Evolutionary conservation across 2,113 vertebrate genomes (phyloP).

Genomic region (Hystrix cristata): DNA sequence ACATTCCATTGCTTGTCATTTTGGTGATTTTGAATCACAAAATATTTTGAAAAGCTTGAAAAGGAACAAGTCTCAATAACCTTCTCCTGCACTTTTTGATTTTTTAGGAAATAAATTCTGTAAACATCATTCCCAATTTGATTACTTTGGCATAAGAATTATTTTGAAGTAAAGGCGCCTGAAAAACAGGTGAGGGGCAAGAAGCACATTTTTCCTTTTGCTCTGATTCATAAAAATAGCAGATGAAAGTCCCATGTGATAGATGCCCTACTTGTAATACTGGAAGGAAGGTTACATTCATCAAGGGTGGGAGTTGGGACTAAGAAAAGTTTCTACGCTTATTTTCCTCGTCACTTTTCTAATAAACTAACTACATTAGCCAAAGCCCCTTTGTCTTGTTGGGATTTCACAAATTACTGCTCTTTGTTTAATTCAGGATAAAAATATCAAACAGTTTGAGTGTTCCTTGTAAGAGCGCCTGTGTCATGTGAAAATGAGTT

Average conservation of each 20-base stretch:
- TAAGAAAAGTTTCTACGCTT: not conserved
- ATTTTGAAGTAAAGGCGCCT: not conserved
- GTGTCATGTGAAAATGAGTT: not conserved
- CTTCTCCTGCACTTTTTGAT: not conserved
- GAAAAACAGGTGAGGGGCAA: not conserved
- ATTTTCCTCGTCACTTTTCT: not conserved
- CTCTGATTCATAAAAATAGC: not conserved
- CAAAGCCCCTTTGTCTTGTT: not conserved
- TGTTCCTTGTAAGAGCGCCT: not conserved
- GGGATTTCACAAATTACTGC: not conserved
- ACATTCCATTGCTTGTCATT: not conserved
- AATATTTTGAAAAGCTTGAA: not conserved
- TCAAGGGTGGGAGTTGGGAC: not conserved
- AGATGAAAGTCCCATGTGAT: no score
- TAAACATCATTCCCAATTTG: not conserved
- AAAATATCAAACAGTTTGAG: not conserved
- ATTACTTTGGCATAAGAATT: not conserved
- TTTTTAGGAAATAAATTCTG: not conserved
- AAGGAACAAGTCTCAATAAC: not conserved
- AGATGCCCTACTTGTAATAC: rapidly evolving
- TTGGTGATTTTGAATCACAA: not conserved
- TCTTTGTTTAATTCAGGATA: not conserved
- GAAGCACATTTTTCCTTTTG: not conserved
- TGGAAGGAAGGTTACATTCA: not conserved
- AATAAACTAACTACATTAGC: no score